These are phyloP conservation scores for Scaptomyza pallida DNA, from an alignment of 1,140 invertebrate genomes.

Conservation along the genomic window DNA sequence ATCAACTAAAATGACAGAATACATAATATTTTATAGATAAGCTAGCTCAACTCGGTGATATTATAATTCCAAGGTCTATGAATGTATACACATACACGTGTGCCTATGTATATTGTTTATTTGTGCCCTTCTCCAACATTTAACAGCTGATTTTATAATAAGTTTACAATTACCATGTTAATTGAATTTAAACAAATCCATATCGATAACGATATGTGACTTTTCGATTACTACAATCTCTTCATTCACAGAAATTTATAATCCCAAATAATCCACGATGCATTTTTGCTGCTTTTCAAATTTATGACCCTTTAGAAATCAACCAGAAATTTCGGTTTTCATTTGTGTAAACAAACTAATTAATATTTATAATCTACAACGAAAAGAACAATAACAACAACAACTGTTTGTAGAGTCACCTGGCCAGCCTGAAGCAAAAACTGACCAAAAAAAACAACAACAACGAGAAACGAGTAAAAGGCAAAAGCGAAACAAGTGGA, in stretches of 20 bases:
- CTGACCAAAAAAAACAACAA: constrained; percentile 8
- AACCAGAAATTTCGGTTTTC: constrained; percentile 61
- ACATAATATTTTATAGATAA: constrained; percentile 21
- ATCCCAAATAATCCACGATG: constrained; percentile 65
- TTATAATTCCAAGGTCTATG: constrained; percentile 45
- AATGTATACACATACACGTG: background rate
- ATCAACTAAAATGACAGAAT: constrained; percentile 16
- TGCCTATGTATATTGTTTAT: background rate
- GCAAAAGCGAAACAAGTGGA: constrained; percentile 33
- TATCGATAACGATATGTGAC: background rate
- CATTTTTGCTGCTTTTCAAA: constrained; percentile 47
- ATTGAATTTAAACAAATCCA: too few species aligned
- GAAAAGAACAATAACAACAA: constrained; percentile 26
- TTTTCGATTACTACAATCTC: too few species aligned
- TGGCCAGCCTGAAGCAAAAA: constrained; percentile 30
- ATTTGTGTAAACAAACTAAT: constrained; percentile 76
- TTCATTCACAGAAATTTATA: constrained; percentile 34
- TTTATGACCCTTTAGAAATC: constrained; percentile 65
- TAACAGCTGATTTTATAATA: constrained; percentile 25
- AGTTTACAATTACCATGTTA: background rate
- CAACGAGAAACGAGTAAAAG: constrained; percentile 19
- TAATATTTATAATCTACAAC: constrained; percentile 68
- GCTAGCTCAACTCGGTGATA: constrained; percentile 23
- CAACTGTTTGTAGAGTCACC: constrained; percentile 40
- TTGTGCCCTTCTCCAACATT: background rate